Base-by-base conservation (phyloP, 35 echinoderm and acorn worm genomes). In the Heliocidaris tuberculata region DNA sequence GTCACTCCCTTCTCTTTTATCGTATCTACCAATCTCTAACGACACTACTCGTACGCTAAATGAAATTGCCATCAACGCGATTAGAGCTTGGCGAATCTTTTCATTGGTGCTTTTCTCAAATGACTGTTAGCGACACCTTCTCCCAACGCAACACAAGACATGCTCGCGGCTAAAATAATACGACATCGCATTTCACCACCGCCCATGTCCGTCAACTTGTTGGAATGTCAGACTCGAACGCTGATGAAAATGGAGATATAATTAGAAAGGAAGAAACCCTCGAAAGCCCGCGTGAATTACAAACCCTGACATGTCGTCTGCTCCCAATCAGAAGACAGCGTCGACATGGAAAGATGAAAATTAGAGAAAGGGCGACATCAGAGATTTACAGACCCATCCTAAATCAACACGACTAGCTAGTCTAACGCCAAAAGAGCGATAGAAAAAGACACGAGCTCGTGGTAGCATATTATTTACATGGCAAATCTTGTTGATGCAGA, bases 41-140 rank as follows among this genome's bases (percentile, higher is more conserved):
- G 30, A 93, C 91, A 48, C 91, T 48, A 48, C 91, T 48, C 91
- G 91, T 50, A 59, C 91, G 50, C 91, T 93, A 93, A 93, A 93
- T 93, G 91, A 93, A 93, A 93, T 93, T 93, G 91, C 91, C 48
- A 93, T 93, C 91, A 93, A 49, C 91, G 50, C 91, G 91, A 93
- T 93, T 93, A 93, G 91, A 93, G 91, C 31, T 89, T 89, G 31
- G 91, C 49, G 91, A 49, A 59, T 52, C 47, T 93, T 59, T 93
- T 93, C 91, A 93, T 59, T 59, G 91, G 47, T 93, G 91, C 50
- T 93, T 49, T 93, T 48, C 91, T 93, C 91, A 93, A 93, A 93
- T 93, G 50, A 93, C 91, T 52, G 91, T 52, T 93, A 93, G 91
- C 50, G 91, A 93, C 91, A 93, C 91, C 91, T 93, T 93, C 48